Evolutionary conservation across 2,888 invertebrate species (phyloP), one percentile per base, ranked within the genome.

Genomic region (Pyrrhosoma nymphula): DNA sequence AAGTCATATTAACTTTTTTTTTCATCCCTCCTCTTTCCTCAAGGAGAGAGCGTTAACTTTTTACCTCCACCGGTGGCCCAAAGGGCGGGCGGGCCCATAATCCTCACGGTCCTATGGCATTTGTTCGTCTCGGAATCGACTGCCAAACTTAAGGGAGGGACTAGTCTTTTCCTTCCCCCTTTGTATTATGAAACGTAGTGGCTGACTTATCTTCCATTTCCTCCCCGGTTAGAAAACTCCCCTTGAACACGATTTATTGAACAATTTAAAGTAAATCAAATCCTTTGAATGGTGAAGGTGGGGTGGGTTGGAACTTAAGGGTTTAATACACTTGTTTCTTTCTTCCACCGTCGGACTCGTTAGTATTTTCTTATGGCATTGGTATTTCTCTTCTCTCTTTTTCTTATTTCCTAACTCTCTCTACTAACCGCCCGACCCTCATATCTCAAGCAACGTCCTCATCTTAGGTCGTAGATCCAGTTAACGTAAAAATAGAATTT

Each of bases 1-100:
- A 16, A 35, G 82, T 82, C 82, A 82, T 35, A 82, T 82, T 82
- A 82, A 82, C 75, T 82, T 82, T 1, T 82, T 82, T 82, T 82
- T 82, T 82, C 82, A 30, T 35, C 82, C 35, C 82, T 35, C 18
- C 8, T 35, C 82, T 35, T 35, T 35, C 82, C 35, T 82, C 82
- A 0, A 82, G 35, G 12, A 82, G 35, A 35, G 82, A 82, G 82
- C 69, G 26, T 69, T n/a, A 69, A 69, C 69, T 82, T 82, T 82
- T 35, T 82, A 35, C 6, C 35, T 35, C 3, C 35, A 4, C 82
- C 14, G 35, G 35, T 14, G 18, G 14, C 35, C 35, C 30, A 35
- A 82, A 82, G 82, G 82, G 35, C 82, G 82, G 2, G 35, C 82
- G 82, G 2, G 35, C 16, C 82, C 82, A 82, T 82, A 82, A 82